These are phyloP conservation scores for Cyclophora albipunctata DNA, from an alignment of 2,888 invertebrate genomes.

Conservation along the genomic window DNA sequence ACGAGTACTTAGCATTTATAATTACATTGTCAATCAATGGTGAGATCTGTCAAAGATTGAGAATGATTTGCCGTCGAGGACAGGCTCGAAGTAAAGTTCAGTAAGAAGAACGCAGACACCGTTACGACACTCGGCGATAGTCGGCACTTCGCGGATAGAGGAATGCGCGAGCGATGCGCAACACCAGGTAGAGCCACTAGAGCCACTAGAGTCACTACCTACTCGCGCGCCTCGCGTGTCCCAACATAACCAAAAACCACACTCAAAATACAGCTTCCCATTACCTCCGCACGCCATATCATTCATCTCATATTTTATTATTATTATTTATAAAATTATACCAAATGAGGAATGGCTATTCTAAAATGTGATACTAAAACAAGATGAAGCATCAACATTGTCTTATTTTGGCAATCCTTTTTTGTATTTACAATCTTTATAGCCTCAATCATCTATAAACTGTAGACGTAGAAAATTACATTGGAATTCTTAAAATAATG, in stretches of 20 bases:
- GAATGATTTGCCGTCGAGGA: slow-evolving; percentile 40
- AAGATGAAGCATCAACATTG: background rate
- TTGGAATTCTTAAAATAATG: no score
- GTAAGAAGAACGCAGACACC: slow-evolving; percentile 42
- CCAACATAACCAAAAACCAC: slow-evolving; percentile 10
- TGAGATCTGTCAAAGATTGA: slow-evolving; percentile 33
- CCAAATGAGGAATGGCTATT: no score
- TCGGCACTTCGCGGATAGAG: slow-evolving; percentile 45
- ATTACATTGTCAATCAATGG: slow-evolving; percentile 54
- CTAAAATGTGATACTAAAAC: no score
- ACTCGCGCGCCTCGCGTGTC: slow-evolving; percentile 23
- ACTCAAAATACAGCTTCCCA: no score
- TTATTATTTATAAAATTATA: no score
- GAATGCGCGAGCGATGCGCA: slow-evolving; percentile 57
- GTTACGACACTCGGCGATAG: slow-evolving; percentile 56
- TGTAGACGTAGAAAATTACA: no score
- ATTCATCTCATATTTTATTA: no score
- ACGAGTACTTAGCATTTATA: slow-evolving; percentile 43
- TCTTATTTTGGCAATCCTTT: background rate
- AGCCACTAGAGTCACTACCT: no score
- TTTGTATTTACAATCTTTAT: no score
- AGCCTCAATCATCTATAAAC: no score
- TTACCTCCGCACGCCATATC: no score
- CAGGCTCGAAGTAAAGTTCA: slow-evolving; percentile 40
- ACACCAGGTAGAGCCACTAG: slow-evolving; percentile 48